Evolutionary conservation across 2,113 vertebrate genomes (phyloP).

Genomic region (Furnarius figulus): DNA sequence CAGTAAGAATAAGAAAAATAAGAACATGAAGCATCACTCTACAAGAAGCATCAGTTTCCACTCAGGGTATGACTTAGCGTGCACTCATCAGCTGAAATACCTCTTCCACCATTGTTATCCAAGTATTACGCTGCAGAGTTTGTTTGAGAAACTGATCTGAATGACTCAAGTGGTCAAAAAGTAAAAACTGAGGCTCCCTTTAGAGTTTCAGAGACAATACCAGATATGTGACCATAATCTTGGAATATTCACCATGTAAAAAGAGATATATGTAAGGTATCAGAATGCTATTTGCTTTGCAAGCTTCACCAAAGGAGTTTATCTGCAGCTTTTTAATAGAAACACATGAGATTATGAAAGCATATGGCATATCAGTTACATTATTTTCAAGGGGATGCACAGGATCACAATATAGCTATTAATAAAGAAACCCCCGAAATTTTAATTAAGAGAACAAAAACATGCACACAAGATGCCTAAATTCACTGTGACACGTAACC

Average conservation of each 20-base stretch:
- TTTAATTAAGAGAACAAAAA: not conserved
- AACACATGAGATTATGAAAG: not conserved
- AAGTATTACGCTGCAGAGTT: not conserved
- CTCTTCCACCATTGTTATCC: not conserved
- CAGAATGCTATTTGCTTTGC: not conserved
- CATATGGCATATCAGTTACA: accelerated
- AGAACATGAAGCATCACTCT: not conserved
- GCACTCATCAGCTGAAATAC: not conserved
- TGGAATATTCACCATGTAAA: not conserved
- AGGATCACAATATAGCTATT: not conserved
- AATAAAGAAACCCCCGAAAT: accelerated
- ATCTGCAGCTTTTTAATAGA: not conserved
- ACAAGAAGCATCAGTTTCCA: not conserved
- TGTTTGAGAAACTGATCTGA: not conserved
- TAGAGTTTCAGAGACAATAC: not conserved
- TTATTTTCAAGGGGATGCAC: not conserved
- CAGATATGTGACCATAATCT: not conserved
- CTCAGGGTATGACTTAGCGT: accelerated
- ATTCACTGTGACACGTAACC: not conserved
- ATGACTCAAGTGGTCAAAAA: not conserved
- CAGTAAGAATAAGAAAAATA: not conserved
- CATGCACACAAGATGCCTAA: not conserved
- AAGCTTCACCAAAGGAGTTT: not conserved
- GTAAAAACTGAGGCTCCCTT: not conserved
- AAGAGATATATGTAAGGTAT: not conserved